Base-by-base conservation (phyloP, 2,797 vertebrate species). In the Spinibarbus caldwelli region DNA sequence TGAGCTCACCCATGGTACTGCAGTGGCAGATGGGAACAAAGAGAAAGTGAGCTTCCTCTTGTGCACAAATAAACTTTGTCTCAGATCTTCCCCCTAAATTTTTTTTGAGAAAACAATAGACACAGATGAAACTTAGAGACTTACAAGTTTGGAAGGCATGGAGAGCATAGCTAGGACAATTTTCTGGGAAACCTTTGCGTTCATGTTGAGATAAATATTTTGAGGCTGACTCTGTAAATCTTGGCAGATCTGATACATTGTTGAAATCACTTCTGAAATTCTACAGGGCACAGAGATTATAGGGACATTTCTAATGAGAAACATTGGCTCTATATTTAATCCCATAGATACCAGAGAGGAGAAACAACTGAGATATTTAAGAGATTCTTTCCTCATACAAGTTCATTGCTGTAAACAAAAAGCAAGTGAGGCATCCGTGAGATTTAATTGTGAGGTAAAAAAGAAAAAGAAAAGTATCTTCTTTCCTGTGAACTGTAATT, bases 21-120 rank as follows among this genome's bases (percentile, higher is more conserved):
- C 78, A 89, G 54, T 77, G 83, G 80, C 83, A 84, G 84, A 85
- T 86, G 86, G 84, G 77, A 57, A 84, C 72, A 82, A 80, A 89
- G 54, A 78, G 79, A 73, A 77, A 68, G 34, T 6, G 45, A 26
- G 79, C 52, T 43, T 72, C 54, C 52, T 26, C 8, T 19, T 10
- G 38, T 75, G 72, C 21, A 75, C 47, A 75, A 7, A 6, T 52
- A 52, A 52, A 52, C 72, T 23, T 34, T 23, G 47, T 36, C 47
- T 52, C 26, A 75, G 47, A 47, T 73, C 17, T 73, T 47, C 36
- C 38, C 6, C 23, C 11, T 14, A 23, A 38, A 15, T 6, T 3
- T 38, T 38, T 21, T 68, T 5, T 45, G 23, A 68, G 19, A 38
- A 41, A n/a, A 70, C 23, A 67, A 67, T 36, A 29, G n/a, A 71